Percentiles rank a stretch among this genome's conserved stretches.
Evolutionary conservation across 2,797 vertebrate genomes (phyloP).

Genomic region (Sebastiscus tertius): DNA sequence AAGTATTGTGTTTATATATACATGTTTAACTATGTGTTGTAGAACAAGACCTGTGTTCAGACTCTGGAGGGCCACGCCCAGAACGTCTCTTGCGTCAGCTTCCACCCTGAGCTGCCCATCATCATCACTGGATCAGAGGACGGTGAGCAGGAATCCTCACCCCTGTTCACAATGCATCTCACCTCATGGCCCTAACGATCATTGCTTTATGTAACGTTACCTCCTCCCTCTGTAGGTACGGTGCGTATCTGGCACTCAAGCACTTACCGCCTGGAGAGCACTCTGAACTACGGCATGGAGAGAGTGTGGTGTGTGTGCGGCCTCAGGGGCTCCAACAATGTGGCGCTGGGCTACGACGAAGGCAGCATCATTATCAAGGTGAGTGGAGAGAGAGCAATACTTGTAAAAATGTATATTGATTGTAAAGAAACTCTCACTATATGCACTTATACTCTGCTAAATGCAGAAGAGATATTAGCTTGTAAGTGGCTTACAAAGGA

Average conservation of each 20-base stretch:
- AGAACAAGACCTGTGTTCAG: constrained; percentile 99
- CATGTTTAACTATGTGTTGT: constrained; percentile 14
- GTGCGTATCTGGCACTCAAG: constrained; percentile 99
- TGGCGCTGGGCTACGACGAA: constrained; percentile 96
- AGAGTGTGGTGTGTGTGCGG: constrained; percentile 97
- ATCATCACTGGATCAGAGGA: constrained; percentile 99
- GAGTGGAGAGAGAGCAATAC: constrained; percentile 10
- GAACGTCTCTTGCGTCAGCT: constrained; percentile 97
- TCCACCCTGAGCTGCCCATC: constrained; percentile 96
- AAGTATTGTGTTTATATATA: not conserved
- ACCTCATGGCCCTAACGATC: not conserved
- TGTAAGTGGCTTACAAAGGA: not conserved
- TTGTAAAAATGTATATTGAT: not conserved
- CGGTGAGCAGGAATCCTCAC: constrained; percentile 79
- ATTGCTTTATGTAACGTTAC: not conserved
- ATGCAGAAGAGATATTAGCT: not conserved
- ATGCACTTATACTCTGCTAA: not conserved
- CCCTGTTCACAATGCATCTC: not conserved
- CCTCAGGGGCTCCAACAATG: constrained; percentile 95
- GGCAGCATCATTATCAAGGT: constrained; percentile 99
- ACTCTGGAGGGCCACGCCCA: constrained; percentile 97
- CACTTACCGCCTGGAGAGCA: constrained; percentile 96
- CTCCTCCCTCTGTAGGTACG: constrained; percentile 82
- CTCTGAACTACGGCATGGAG: constrained; percentile 98
- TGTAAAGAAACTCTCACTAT: not conserved